These are phyloP conservation scores for Adrianichthys oophorus DNA, from an alignment of 2,797 vertebrate species.

Conservation along the genomic window DNA sequence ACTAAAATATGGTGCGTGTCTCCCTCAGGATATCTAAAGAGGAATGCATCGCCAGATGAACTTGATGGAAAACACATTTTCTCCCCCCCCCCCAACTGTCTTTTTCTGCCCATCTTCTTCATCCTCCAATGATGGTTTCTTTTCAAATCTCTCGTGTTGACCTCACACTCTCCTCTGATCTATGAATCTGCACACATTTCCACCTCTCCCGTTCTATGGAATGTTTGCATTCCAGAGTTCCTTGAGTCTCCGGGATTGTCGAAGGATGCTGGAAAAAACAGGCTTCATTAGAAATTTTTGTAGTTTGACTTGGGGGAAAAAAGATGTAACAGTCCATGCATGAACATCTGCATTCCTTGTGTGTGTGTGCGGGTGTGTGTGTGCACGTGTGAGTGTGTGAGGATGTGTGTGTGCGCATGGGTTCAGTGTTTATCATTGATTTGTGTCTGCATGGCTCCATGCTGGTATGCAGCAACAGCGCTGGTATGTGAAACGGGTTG, in stretches of 20 bases:
- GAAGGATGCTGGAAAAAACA: neutral
- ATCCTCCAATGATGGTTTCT: constrained; percentile 19
- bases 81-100: constrained; percentile 24
- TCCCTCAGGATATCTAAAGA: constrained; percentile 58
- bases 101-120: constrained; percentile 44
- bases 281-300: too few species aligned
- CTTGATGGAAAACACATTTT: constrained; percentile 74
- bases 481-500: constrained; percentile 67
- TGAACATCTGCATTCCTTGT: constrained; percentile 15
- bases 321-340: constrained; percentile 9
- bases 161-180: neutral
- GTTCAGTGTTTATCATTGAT: constrained; percentile 39
- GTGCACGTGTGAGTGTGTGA: constrained; percentile 15
- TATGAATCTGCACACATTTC: constrained; percentile 12
- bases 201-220: constrained; percentile 32
- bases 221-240: constrained; percentile 77
- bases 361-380: constrained; percentile 12
- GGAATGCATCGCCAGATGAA: constrained; percentile 74
- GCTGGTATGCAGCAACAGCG: constrained; percentile 55
- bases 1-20: constrained; percentile 32
- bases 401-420: constrained; percentile 7
- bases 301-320: too few species aligned
- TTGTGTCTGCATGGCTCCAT: constrained; percentile 42
- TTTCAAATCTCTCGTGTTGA: neutral
- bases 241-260: constrained; percentile 59